A percentile compares a stretch with the other conserved stretches of the same genome.
Evolutionary conservation across 2,888 invertebrate genomes (phyloP).

Genomic region (Anticlea derivata): DNA sequence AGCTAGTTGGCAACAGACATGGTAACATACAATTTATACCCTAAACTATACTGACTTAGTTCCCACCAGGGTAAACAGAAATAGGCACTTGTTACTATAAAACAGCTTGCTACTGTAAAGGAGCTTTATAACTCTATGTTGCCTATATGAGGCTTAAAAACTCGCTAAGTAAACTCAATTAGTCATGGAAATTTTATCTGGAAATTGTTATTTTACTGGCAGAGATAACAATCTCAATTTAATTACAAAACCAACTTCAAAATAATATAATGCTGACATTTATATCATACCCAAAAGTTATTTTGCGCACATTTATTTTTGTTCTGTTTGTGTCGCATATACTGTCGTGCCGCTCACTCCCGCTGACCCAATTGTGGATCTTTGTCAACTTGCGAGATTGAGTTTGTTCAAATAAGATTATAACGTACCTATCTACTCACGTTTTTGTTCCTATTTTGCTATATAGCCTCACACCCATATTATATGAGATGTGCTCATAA

Average conservation of each 20-base stretch:
- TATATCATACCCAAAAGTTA: constrained; percentile 7
- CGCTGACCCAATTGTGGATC: constrained; percentile 44
- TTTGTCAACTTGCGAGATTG: constrained; percentile 35
- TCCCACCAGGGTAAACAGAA: too few species aligned
- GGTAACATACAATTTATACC: too few species aligned
- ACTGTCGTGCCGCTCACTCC: constrained; percentile 40
- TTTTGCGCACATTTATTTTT: constrained; percentile 20
- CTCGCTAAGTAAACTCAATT: background rate
- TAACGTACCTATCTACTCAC: background rate
- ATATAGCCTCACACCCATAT: background rate
- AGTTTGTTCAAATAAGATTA: constrained; percentile 19
- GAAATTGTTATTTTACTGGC: constrained; percentile 1
- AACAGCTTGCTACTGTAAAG: too few species aligned
- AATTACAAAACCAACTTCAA: constrained; percentile 4
- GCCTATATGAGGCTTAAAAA: too few species aligned
- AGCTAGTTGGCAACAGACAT: too few species aligned
- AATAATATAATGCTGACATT: constrained; percentile 13
- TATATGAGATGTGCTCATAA: too few species aligned
- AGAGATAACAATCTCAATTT: constrained; percentile 9
- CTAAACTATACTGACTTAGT: too few species aligned
- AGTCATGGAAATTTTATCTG: constrained; percentile 13
- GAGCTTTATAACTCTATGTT: too few species aligned
- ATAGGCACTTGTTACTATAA: too few species aligned
- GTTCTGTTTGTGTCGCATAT: constrained; percentile 41
- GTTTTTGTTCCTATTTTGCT: constrained; percentile 1